phyloP scores from a whole-genome alignment of 2,113 vertebrate species.

The Neoarius graeffei region DNA sequence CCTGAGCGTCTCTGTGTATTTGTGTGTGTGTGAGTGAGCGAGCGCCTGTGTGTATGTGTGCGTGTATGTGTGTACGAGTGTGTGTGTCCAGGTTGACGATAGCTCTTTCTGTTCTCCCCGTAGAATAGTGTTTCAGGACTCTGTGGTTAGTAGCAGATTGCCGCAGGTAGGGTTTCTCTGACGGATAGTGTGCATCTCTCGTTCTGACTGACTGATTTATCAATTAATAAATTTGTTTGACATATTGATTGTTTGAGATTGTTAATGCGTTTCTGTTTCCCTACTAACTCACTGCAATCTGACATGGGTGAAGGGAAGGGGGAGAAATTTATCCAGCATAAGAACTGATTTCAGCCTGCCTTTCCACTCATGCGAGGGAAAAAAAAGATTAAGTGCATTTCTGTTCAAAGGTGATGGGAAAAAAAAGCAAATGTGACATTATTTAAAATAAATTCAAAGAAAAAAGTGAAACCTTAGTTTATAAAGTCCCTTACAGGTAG shows the following conservation, averaged over 20 bases:
- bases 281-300: constrained; percentile 81
- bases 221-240: constrained; percentile 58
- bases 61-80: constrained; percentile 53
- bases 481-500: not conserved
- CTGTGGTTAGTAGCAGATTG: constrained; percentile 79
- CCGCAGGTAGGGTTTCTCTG: constrained; percentile 79
- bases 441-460: not conserved
- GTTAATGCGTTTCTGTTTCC: constrained; percentile 75
- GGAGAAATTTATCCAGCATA: constrained; percentile 58
- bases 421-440: not conserved
- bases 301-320: constrained; percentile 76
- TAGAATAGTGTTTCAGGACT: constrained; percentile 83
- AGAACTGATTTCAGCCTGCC: constrained; percentile 34
- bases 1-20: constrained; percentile 48
- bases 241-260: constrained; percentile 78
- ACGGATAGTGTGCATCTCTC: constrained; percentile 78
- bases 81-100: constrained; percentile 74
- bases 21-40: constrained; percentile 58
- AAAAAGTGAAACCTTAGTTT: not conserved
- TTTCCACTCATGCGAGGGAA: constrained; percentile 17
- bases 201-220: constrained; percentile 70
- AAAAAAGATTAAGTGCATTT: not conserved
- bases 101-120: constrained; percentile 82
- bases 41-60: constrained; percentile 63
- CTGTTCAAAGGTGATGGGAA: not conserved